Base-by-base conservation (phyloP, 2,888 invertebrate species). In the Homarus gammarus region DNA sequence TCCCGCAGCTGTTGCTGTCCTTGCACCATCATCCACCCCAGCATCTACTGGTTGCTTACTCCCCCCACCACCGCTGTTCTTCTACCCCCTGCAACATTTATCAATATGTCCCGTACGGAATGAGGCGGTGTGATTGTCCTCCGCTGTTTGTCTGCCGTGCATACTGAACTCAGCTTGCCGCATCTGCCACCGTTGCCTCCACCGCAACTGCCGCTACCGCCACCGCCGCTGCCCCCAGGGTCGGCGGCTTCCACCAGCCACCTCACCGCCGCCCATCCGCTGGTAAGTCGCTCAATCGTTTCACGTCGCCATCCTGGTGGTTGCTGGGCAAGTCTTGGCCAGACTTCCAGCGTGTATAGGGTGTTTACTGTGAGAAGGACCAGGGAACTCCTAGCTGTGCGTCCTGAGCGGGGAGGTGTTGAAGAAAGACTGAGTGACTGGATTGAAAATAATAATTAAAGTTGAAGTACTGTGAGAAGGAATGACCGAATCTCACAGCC, bases 91-190 rank as follows among this genome's bases (percentile, higher is more conserved):
- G 84, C 73, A 84, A 84, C 84, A 84, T 84, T 51, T 51, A 73
- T 84, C 84, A 84, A 51, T 51, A 72, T 72, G 84, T 84, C 75
- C 77, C 10, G 27, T 64, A 68, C 77, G 64, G 77, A 68, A 77
- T 77, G 85, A 64, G 56, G 12, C 49, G 49, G 75, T 75, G 56
- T 85, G 77, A 68, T 77, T 77, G 68, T 49, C 81, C 85, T 85
- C 68, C 44, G 68, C 77, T 12, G 12, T 68, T n/a, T 77, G 44
- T 68, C 84, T n/a, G 64, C 61, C 85, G 12, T 85, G 64, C 40
- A 77, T 77, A 33, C 77, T 68, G 77, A 85, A 33, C 22, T 51
- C n/a, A 31, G 12, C 31, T 38, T 73, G 84, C 36, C 73, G 56
- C 73, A 33, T 49, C 51, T 31, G 56, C n/a, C 10, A 18, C 38